phyloP scores from a whole-genome alignment of 2,113 vertebrate genomes.

The Cygnus atratus region DNA sequence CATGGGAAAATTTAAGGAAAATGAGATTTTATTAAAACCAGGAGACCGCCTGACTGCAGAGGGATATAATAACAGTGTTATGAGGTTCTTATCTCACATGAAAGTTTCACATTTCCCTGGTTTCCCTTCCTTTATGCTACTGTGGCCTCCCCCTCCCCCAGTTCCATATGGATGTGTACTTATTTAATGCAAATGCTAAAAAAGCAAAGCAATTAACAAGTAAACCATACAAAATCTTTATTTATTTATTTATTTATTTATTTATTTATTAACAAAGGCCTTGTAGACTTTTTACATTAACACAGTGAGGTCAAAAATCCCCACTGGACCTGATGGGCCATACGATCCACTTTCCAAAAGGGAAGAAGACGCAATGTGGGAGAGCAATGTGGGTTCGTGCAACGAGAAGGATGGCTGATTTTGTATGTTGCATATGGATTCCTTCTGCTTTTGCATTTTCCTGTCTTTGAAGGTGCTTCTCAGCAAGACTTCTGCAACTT shows the following conservation, averaged over 20 bases:
- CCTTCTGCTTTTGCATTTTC: not conserved
- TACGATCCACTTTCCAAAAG: not conserved
- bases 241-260: not conserved
- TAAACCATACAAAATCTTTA: not conserved
- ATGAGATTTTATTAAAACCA: conserved; percentile 81
- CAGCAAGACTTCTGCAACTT: not conserved
- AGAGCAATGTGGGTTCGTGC: not conserved
- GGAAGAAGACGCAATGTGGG: not conserved
- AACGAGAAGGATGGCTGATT: fast-evolving
- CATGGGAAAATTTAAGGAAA: conserved; percentile 78
- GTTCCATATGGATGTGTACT: not conserved
- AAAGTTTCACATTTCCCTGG: conserved; percentile 68
- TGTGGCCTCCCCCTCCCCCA: not conserved
- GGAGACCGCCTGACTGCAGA: conserved; percentile 66
- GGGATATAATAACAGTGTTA: conserved; percentile 63
- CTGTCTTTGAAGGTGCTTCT: not conserved
- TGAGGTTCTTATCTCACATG: conserved; percentile 71
- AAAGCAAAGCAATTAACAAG: conserved; percentile 35
- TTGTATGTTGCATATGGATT: not conserved
- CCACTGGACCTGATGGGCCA: not conserved
- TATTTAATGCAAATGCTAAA: conserved; percentile 45
- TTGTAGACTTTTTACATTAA: not conserved
- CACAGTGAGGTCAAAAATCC: conserved; percentile 18
- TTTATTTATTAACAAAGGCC: conserved; percentile 6
- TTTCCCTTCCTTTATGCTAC: conserved; percentile 47